Evolutionary conservation across 2,113 vertebrate species (phyloP), one percentile per base, ranked within the genome.

Genomic region (Spizaetus ornatus): DNA sequence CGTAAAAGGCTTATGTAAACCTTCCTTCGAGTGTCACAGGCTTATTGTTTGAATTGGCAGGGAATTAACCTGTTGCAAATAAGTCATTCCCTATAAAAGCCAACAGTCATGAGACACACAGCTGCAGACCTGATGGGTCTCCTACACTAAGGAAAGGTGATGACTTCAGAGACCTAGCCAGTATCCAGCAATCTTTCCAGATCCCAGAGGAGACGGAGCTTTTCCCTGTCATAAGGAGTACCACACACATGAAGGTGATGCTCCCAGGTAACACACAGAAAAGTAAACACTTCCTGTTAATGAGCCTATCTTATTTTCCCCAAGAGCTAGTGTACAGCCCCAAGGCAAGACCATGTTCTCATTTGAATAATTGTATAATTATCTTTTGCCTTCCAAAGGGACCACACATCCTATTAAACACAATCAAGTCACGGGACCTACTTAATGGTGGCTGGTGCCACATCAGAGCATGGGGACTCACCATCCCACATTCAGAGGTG

Each of bases 21-120:
- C 82, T 77, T 80, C 31, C 70, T 81, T 73, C 76, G 61, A 85
- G 89, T 45, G 88, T 87, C 94, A 93, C 71, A 81, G 76, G 79
- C 55, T 73, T 72, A 67, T 47, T 91, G 83, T 86, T 78, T 84
- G 87, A 93, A 92, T 2, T 89, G 92, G 80, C 80, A 87, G 58
- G 50, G 86, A 82, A 95, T 74, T 83, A 95, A 89, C 82, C 77
- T 81, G 53, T 55, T 85, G 82, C 77, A 84, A 85, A 95, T 70
- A 88, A 21, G 6, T 42, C 32, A 25, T 65, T 71, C 47, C 53
- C 43, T 87, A n/a, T 67, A 92, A 93, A 94, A 92, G 45, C 58
- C 74, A 66, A 38, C 23, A 88, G 77, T 36, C 72, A 78, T 65
- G 31, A 82, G 78, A 86, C 52, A 66, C 20, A 32, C 14, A 70